Evolutionary conservation across 2,113 vertebrate species (phyloP).

Genomic region (Phylloscopus trochiloides): DNA sequence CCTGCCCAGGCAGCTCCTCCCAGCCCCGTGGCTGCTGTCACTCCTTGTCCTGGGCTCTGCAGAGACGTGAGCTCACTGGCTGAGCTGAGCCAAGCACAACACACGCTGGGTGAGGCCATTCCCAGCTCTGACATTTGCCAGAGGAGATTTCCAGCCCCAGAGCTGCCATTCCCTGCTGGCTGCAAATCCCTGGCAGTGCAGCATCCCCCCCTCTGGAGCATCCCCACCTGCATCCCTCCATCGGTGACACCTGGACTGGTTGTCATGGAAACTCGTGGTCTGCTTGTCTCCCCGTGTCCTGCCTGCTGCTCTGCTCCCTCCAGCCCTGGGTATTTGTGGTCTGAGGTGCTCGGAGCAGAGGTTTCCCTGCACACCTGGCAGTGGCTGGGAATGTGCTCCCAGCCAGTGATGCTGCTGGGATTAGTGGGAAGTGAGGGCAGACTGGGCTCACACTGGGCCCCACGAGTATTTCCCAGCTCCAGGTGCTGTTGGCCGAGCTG

Average conservation of each 20-base stretch:
- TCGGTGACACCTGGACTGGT: background rate
- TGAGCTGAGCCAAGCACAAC: background rate
- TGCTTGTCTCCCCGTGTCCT: background rate
- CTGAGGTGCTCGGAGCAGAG: accelerated
- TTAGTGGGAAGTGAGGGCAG: background rate
- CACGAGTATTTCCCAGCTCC: accelerated
- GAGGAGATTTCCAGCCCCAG: background rate
- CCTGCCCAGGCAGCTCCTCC: accelerated
- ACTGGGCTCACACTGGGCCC: accelerated
- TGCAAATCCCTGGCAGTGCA: accelerated
- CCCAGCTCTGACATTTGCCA: background rate
- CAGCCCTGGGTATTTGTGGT: accelerated
- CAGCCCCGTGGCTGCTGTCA: background rate
- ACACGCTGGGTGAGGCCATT: background rate
- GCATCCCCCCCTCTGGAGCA: background rate
- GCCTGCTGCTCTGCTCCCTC: background rate
- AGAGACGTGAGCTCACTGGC: background rate
- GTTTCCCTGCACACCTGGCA: background rate
- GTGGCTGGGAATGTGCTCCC: background rate
- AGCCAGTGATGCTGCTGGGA: background rate
- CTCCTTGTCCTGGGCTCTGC: background rate
- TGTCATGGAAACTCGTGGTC: background rate
- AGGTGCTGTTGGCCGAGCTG: background rate
- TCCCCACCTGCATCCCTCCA: background rate
- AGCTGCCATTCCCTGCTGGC: background rate